phyloP scores from a whole-genome alignment of 1,140 invertebrate genomes.

The Penaeus vannamei region DNA sequence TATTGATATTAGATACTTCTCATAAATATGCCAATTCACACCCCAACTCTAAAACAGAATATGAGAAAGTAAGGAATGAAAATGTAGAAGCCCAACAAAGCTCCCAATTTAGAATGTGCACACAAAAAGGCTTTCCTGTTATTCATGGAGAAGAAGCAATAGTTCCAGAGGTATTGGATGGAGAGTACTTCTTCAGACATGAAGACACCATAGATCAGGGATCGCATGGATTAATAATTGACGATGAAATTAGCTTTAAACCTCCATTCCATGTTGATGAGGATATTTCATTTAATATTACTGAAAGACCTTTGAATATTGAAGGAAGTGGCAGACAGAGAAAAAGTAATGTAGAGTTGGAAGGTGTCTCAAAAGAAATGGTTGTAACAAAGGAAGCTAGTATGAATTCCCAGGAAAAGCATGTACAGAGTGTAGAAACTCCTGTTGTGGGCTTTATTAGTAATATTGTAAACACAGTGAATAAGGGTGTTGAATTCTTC shows the following conservation, averaged over 20 bases:
- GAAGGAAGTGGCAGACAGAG: not conserved
- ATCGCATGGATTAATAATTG: conserved; percentile 20
- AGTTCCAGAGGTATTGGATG: conserved; percentile 11
- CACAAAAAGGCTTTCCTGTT: too few relatives aligned
- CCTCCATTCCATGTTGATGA: conserved; percentile 43
- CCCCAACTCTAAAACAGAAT: too few relatives aligned
- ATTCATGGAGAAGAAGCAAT: too few relatives aligned
- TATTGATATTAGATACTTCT: conserved; percentile 31
- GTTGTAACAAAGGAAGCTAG: not conserved
- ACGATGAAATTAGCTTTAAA: conserved; percentile 47
- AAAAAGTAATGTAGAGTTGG: not conserved
- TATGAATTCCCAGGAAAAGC: not conserved
- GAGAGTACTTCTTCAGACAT: conserved; percentile 22
- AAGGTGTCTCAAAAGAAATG: not conserved
- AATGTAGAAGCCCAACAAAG: too few relatives aligned
- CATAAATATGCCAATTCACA: not conserved
- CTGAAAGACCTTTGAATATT: not conserved
- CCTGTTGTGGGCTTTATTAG: conserved; percentile 12
- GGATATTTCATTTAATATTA: conserved; percentile 29
- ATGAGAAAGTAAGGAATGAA: too few relatives aligned
- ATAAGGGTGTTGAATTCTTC: conserved; percentile 39
- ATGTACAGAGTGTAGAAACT: not conserved
- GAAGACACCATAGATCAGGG: not conserved
- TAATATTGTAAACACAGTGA: conserved; percentile 45
- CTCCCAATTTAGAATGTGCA: too few relatives aligned